phyloP scores from a whole-genome alignment of 1,140 invertebrate species.

The Choristoneura fumiferana region DNA sequence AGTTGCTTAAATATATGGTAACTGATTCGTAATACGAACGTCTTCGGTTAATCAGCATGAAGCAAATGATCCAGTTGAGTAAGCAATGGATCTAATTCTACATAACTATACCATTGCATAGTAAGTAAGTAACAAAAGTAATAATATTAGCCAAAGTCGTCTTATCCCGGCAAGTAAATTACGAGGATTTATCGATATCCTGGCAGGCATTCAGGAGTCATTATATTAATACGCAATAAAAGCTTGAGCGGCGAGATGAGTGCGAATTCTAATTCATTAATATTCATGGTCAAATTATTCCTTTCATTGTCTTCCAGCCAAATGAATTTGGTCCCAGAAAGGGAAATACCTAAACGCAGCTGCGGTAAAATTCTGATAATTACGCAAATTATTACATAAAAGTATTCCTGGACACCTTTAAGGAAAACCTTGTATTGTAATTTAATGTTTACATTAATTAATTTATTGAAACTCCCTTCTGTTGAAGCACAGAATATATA shows the following conservation, averaged over 20 bases:
- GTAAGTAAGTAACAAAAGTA: background rate
- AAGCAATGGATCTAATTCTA: too few species aligned
- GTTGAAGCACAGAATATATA: too few species aligned
- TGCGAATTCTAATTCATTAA: slow-evolving; percentile 68
- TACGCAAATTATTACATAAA: background rate
- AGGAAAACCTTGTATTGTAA: too few species aligned
- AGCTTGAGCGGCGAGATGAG: slow-evolving; percentile 52
- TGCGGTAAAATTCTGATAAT: slow-evolving; percentile 29
- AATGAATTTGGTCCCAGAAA: slow-evolving; percentile 58
- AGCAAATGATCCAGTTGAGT: too few species aligned
- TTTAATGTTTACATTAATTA: too few species aligned
- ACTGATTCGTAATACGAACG: too few species aligned
- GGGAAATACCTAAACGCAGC: slow-evolving; percentile 50
- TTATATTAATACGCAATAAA: slow-evolving; percentile 70
- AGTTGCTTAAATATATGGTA: too few species aligned
- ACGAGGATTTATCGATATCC: slow-evolving; percentile 37
- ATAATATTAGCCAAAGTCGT: background rate
- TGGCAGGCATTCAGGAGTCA: slow-evolving; percentile 50
- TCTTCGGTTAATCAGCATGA: too few species aligned
- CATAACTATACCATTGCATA: too few species aligned
- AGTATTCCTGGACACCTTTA: background rate
- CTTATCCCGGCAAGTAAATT: slow-evolving; percentile 26
- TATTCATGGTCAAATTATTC: slow-evolving; percentile 73
- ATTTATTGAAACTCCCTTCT: too few species aligned
- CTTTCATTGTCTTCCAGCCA: slow-evolving; percentile 62